phyloP scores from a whole-genome alignment of 2,113 vertebrate species.

The Platichthys stellatus region DNA sequence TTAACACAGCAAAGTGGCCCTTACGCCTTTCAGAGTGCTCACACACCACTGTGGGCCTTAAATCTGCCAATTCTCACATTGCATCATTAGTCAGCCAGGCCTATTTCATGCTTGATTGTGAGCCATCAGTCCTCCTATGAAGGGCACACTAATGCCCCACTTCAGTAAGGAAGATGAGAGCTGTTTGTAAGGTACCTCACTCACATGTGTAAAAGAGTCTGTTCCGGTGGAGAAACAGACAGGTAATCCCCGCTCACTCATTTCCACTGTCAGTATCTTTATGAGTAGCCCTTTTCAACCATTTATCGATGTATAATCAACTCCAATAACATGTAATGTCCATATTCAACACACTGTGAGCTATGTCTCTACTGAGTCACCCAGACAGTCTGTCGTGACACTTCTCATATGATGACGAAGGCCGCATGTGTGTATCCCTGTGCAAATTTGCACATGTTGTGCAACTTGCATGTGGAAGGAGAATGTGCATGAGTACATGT shows the following conservation, averaged over 20 bases:
- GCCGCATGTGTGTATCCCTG: constrained; percentile 10
- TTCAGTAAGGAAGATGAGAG: constrained; percentile 1
- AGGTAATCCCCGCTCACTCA: not conserved
- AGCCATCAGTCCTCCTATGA: constrained; percentile 26
- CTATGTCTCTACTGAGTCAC: constrained; percentile 6
- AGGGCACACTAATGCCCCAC: not conserved
- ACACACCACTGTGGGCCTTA: not conserved
- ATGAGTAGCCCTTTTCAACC: not conserved
- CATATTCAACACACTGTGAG: not conserved
- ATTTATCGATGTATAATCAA: not conserved
- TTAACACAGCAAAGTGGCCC: not conserved
- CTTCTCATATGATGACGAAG: not conserved
- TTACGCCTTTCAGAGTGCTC: not conserved
- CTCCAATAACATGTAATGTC: not conserved
- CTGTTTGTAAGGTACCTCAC: constrained; percentile 27
- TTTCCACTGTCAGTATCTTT: not conserved
- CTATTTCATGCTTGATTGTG: constrained; percentile 39
- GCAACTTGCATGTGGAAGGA: constrained; percentile 27
- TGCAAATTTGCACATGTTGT: constrained; percentile 31
- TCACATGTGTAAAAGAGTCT: not conserved
- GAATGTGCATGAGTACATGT: not conserved
- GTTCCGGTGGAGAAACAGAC: not conserved
- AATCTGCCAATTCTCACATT: constrained; percentile 52
- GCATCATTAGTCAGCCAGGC: constrained; percentile 34
- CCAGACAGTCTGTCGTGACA: constrained; percentile 13